Conservation (phyloP, 2,888 invertebrate genomes). For the Pseudococcus viburni region DNA sequence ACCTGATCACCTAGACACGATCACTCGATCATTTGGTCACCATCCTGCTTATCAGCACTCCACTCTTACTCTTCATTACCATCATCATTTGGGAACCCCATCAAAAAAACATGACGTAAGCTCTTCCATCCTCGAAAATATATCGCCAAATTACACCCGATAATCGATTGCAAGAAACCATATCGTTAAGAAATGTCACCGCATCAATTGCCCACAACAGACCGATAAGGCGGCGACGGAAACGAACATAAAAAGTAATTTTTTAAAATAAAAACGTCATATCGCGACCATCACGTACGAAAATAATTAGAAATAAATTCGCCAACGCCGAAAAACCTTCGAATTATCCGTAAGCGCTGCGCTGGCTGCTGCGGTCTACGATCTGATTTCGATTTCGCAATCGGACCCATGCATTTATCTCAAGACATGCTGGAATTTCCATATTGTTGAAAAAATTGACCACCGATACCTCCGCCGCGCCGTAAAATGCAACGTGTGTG, state of each 20-base stretch:
- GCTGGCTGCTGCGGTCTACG: background rate
- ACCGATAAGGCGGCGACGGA: background rate
- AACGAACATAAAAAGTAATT: background rate
- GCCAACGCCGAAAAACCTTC: background rate
- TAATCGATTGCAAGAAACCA: background rate
- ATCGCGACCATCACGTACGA: background rate
- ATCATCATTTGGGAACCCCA: background rate
- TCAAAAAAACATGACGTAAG: background rate
- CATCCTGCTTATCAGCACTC: too few species aligned
- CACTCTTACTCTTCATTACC: background rate
- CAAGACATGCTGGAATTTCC: background rate
- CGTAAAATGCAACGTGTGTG: conserved; percentile 11
- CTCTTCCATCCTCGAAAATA: background rate
- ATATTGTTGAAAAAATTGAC: background rate
- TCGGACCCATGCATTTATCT: background rate
- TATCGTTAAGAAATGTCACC: background rate
- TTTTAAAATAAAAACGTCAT: background rate
- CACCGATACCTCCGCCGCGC: background rate
- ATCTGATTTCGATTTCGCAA: conserved; percentile 26
- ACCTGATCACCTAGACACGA: too few species aligned
- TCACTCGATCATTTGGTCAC: too few species aligned
- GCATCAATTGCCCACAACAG: background rate
- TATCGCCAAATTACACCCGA: background rate
- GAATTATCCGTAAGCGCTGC: background rate
- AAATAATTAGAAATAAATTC: conserved; percentile 26